Evolutionary conservation across 2,888 invertebrate species (phyloP).

Genomic region (Julus scandinavius): DNA sequence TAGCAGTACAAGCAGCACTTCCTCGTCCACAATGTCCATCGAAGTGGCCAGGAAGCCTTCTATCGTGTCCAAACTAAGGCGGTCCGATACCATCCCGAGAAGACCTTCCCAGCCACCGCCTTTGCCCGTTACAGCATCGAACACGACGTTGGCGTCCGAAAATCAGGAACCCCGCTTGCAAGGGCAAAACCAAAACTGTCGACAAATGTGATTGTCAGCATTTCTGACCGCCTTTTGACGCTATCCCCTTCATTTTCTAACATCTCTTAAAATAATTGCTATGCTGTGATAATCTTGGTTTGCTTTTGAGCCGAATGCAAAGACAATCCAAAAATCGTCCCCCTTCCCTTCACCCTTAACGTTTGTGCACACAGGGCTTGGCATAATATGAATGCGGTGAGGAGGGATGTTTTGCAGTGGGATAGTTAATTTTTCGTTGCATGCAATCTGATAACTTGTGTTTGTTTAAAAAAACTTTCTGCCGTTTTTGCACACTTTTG

Average conservation of each 20-base stretch:
- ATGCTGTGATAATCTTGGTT: not conserved
- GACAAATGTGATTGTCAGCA: conserved; percentile 54
- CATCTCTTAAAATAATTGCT: conserved; percentile 14
- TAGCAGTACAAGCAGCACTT: conserved; percentile 56
- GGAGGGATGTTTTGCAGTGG: not conserved
- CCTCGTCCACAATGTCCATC: conserved; percentile 48
- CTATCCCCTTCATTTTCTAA: not conserved
- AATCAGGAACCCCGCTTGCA: conserved; percentile 45
- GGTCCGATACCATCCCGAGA: conserved; percentile 47
- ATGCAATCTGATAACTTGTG: conserved; percentile 25
- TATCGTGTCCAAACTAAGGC: conserved; percentile 44
- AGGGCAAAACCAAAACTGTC: conserved; percentile 52
- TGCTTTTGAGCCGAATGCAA: not conserved
- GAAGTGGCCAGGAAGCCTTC: conserved; percentile 48
- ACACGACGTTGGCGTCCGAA: not conserved
- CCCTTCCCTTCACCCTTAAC: conserved; percentile 29
- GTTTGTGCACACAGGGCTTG: not conserved
- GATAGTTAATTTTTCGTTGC: not conserved
- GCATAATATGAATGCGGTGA: not conserved
- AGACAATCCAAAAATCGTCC: not conserved
- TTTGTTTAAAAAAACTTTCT: not conserved
- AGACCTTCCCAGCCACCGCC: conserved; percentile 45
- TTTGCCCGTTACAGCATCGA: not conserved
- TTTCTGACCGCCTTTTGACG: not conserved
- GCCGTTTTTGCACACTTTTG: not conserved